A percentile compares a stretch with the other conserved stretches of the same genome.
Conservation (phyloP, 2,888 invertebrate genomes). For the Trisateles emortualis region DNA sequence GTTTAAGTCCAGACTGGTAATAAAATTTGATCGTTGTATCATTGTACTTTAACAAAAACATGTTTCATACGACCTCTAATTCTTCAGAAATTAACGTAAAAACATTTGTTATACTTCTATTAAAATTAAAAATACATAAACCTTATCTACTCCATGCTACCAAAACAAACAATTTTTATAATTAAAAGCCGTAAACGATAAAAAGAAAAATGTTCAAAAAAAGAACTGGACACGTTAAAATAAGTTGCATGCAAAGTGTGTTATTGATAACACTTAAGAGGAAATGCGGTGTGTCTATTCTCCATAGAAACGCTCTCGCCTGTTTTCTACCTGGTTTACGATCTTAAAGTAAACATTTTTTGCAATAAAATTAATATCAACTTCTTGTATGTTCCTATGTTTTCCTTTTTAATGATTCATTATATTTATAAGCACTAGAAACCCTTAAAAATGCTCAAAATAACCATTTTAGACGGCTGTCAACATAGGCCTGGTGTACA, state of each 20-base stretch:
- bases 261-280: conserved; percentile 1
- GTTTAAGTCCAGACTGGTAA: neutral
- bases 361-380: too few relatives aligned
- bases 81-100: neutral
- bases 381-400: too few relatives aligned
- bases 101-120: neutral
- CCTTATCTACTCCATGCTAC: conserved; percentile 9
- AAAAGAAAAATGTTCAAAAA: conserved; percentile 31
- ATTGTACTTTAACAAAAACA: neutral
- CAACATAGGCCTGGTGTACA: too few relatives aligned
- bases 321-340: too few relatives aligned
- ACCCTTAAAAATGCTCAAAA: too few relatives aligned
- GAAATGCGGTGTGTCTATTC: too few relatives aligned
- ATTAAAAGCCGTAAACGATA: conserved; percentile 40
- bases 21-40: neutral
- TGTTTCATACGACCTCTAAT: neutral
- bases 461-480: too few relatives aligned
- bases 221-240: conserved; percentile 33
- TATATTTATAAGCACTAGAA: too few relatives aligned
- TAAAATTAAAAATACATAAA: conserved; percentile 4
- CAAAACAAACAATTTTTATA: conserved; percentile 21
- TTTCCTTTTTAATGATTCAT: too few relatives aligned
- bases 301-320: too few relatives aligned
- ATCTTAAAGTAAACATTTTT: too few relatives aligned
- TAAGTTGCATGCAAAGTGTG: conserved; percentile 43